Percentiles rank a stretch among this genome's conserved stretches.
phyloP scores from a whole-genome alignment of 2,113 vertebrate genomes.

The Zeus faber region DNA sequence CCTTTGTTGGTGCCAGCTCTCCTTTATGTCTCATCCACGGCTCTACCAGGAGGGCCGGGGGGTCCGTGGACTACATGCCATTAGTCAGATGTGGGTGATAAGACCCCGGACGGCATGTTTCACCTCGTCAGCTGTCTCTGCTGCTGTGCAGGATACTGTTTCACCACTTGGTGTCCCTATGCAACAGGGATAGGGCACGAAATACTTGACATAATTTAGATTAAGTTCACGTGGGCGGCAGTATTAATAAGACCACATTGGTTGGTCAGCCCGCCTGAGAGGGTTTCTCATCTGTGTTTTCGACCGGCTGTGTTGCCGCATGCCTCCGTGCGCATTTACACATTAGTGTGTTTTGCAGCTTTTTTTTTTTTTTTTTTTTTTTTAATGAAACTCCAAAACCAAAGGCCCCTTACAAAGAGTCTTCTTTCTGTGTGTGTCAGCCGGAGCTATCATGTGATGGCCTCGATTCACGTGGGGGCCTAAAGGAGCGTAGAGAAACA shows the following conservation, averaged over 20 bases:
- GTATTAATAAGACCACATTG: neutral
- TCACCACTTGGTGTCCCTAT: constrained; percentile 57
- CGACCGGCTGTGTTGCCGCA: no score
- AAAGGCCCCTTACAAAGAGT: constrained; percentile 52
- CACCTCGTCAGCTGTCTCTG: constrained; percentile 33
- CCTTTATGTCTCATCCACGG: neutral
- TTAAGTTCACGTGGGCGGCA: neutral
- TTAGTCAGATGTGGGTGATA: neutral
- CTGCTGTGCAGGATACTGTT: constrained; percentile 19
- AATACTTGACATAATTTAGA: neutral
- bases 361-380: neutral
- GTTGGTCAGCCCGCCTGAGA: no score
- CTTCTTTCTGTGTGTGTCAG: constrained; percentile 36
- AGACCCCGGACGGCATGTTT: neutral
- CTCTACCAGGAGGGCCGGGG: neutral
- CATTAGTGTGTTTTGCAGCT: neutral
- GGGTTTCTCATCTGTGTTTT: no score
- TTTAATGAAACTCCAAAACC: neutral
- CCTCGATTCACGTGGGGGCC: constrained; percentile 46
- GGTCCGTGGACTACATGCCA: neutral
- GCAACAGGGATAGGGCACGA: constrained; percentile 11
- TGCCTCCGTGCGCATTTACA: no score
- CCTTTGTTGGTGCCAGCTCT: neutral
- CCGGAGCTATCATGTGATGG: constrained; percentile 56
- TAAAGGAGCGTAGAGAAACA: constrained; percentile 19